Evolutionary conservation across 2,113 vertebrate species (phyloP).

Genomic region (Carassius auratus): DNA sequence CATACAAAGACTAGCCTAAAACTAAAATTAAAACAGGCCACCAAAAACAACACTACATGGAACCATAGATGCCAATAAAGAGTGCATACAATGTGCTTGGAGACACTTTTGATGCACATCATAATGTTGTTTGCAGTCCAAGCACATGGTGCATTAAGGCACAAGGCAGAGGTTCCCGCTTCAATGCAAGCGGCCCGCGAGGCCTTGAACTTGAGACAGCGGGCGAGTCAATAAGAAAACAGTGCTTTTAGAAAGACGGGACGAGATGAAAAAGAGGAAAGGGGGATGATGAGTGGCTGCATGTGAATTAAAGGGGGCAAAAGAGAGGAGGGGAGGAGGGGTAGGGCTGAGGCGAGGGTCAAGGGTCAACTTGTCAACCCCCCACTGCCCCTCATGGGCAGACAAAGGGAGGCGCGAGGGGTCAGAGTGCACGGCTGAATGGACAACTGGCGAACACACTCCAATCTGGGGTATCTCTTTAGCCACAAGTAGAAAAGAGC

Average conservation of each 20-base stretch:
- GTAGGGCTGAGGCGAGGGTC: slow-evolving; percentile 58
- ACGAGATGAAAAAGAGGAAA: slow-evolving; percentile 69
- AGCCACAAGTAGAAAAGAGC: slow-evolving; percentile 39
- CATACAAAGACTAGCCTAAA: too few relatives aligned
- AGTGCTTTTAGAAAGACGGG: slow-evolving; percentile 52
- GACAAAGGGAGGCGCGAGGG: slow-evolving; percentile 71
- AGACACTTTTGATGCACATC: neutral
- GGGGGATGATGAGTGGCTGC: slow-evolving; percentile 69
- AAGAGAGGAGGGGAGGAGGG: slow-evolving; percentile 61
- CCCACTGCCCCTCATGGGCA: slow-evolving; percentile 68
- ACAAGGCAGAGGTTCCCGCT: slow-evolving; percentile 50
- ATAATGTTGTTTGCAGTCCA: neutral
- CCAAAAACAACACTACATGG: too few relatives aligned
- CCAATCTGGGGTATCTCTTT: slow-evolving; percentile 33
- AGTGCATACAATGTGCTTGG: neutral
- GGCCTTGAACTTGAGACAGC: slow-evolving; percentile 82
- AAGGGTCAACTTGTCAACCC: slow-evolving; percentile 67
- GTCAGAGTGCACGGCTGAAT: slow-evolving; percentile 57
- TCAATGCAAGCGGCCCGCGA: slow-evolving; percentile 43
- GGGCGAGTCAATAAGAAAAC: slow-evolving; percentile 58
- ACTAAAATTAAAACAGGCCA: too few relatives aligned
- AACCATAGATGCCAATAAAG: neutral
- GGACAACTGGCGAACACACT: slow-evolving; percentile 62
- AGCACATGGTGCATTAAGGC: neutral
- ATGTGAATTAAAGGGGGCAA: slow-evolving; percentile 70